Evolutionary conservation across 2,113 vertebrate species (phyloP), one percentile per base, ranked within the genome.

Genomic region (Azemiops feae): DNA sequence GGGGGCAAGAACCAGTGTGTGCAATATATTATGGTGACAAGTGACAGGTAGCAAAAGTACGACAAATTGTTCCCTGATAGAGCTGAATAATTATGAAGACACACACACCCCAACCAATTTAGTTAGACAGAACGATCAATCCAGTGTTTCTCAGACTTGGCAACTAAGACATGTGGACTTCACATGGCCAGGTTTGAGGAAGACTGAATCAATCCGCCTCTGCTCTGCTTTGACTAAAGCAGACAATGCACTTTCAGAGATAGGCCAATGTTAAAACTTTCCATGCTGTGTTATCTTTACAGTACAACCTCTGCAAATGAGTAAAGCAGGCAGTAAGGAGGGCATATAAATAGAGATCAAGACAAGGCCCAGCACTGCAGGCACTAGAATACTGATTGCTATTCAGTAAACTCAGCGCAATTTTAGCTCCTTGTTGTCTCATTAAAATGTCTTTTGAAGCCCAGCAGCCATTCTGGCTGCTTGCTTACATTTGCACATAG

Each of bases 401-500:
- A 30, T 30, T 88, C 86, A 89, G 52, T 53, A 47, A 81, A 25
- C 45, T 69, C 39, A 2, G 22, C 25, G 18, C 58, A 45, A 25
- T 88, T 91, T 43, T 3, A 18, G 52, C 53, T 81, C 85, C 60
- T 81, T 14, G 34, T 88, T 88, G 85, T 81, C 85, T 88, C 64
- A 91, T 88, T 93, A 88, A 89, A 58, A 81, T 85, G 90, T 43
- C 5, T 93, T 91, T 88, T 81, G 50, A 50, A 88, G 60, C 60
- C 89, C 89, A 57, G 89, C 89, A 88, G 52, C 52, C 60, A 88
- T 39, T 30, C 90, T 9, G 30, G 85, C 93, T 91, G 39, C 60
- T 52, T 89, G 85, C 54, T 88, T 91, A 85, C 86, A 88, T 91
- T 81, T 91, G 52, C 90, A 93, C 86, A 85, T 88, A 39, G 30